These are phyloP conservation scores for Tylochromis polylepis DNA, from an alignment of 2,113 vertebrate species.

Conservation along the genomic window DNA sequence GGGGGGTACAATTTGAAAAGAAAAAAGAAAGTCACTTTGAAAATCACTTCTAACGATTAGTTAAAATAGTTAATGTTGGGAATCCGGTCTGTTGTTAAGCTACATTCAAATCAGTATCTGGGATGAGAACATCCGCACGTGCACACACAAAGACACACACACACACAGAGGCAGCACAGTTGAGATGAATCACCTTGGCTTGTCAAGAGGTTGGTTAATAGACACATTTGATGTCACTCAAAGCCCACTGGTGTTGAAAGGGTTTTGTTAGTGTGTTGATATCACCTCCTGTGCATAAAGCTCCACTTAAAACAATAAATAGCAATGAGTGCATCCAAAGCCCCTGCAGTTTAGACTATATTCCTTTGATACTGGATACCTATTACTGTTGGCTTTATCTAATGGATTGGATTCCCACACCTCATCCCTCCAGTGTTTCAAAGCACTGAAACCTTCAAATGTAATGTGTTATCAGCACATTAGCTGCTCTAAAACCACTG, in stretches of 20 bases:
- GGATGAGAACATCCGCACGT: background rate
- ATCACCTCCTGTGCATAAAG: conserved; percentile 70
- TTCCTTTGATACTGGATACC: conserved; percentile 73
- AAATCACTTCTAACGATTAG: conserved; percentile 35
- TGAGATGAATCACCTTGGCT: conserved; percentile 65
- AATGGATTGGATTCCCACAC: conserved; percentile 69
- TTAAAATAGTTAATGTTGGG: conserved; percentile 48
- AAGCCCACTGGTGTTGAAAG: conserved; percentile 69
- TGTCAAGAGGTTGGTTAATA: conserved; percentile 71
- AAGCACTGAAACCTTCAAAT: conserved; percentile 62
- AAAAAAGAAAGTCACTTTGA: conserved; percentile 33
- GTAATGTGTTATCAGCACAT: conserved; percentile 62
- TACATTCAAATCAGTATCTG: conserved; percentile 39
- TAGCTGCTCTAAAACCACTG: conserved; percentile 43
- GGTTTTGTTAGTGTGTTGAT: conserved; percentile 65
- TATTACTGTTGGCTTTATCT: conserved; percentile 72
- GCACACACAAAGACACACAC: background rate
- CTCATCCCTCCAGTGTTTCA: conserved; percentile 59
- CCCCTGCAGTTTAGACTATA: conserved; percentile 65
- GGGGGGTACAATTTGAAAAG: conserved; percentile 20
- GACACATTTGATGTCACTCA: conserved; percentile 70
- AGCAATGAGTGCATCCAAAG: conserved; percentile 65
- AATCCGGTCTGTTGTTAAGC: conserved; percentile 35
- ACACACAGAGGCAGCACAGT: conserved; percentile 20
- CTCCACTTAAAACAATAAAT: conserved; percentile 75